These are phyloP conservation scores for Drosophila punjabiensis DNA, from an alignment of 1,140 invertebrate species.

Conservation along the genomic window DNA sequence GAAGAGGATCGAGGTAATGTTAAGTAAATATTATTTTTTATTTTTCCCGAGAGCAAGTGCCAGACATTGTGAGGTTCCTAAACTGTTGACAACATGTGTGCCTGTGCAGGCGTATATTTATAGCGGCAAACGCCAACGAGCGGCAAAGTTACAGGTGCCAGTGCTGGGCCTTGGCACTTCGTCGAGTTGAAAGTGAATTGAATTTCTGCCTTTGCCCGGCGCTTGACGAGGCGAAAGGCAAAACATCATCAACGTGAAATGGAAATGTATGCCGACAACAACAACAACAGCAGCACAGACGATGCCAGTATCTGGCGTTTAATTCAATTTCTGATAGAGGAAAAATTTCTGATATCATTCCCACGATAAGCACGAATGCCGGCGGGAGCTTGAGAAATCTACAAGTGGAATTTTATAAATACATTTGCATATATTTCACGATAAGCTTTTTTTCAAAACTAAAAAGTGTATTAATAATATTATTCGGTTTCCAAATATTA, in stretches of 20 bases:
- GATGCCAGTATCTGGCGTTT: slow-evolving; percentile 29
- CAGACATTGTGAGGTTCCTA: background rate
- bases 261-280: slow-evolving; percentile 31
- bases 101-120: background rate
- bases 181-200: slow-evolving; percentile 75
- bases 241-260: slow-evolving; percentile 35
- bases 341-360: slow-evolving; percentile 57
- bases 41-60: background rate
- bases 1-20: too few relatives aligned
- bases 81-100: background rate
- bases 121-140: slow-evolving; percentile 28
- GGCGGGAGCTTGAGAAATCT: slow-evolving; percentile 4
- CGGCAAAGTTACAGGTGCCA: slow-evolving; percentile 46
- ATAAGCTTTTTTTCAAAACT: background rate
- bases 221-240: slow-evolving; percentile 48
- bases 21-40: background rate
- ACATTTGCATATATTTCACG: background rate
- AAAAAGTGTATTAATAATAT: background rate
- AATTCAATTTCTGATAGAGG: slow-evolving; percentile 59
- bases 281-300: slow-evolving; percentile 13
- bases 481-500: too few relatives aligned
- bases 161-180: slow-evolving; percentile 38
- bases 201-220: slow-evolving; percentile 65
- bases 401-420: slow-evolving; percentile 1
- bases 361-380: slow-evolving; percentile 38